Base-by-base conservation (phyloP, 2,888 invertebrate genomes). In the Tiphia femorata region DNA sequence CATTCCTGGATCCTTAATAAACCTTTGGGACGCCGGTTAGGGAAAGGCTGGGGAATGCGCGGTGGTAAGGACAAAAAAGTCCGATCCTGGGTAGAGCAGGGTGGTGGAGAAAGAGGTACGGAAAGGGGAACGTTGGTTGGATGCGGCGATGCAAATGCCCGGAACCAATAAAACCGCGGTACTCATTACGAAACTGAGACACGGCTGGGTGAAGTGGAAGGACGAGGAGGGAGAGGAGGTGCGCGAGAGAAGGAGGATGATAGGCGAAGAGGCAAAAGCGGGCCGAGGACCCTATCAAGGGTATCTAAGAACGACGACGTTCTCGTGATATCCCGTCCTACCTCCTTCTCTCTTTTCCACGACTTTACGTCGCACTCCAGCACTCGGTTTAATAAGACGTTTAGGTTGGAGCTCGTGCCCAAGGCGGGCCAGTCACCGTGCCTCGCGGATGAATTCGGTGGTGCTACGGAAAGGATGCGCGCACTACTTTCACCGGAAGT, bases 121-220 rank as follows among this genome's bases (percentile, higher is more conserved):
- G 10, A n/a, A 20, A 12, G 12, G 2, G 21, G 6, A 21, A 41
- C 8, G 20, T 8, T 10, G 38, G 6, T 23, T 21, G n/a, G n/a
- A n/a, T n/a, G n/a, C n/a, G n/a, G 51, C 37, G 47, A 64, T 56
- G 64, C 56, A 65, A 70, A 70, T 64, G 47, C 49, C n/a, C 46
- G 48, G 46, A 58, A 62, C 62, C 54, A 61, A 59, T 59, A 49
- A 56, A 62, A 58, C 58, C 47, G 43, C 35, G 52, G 44, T 27
- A 47, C 54, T 69, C 59, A 47, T 68, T 64, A 64, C 47, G 64
- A 57, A 57, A 64, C 56, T 41, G 57, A 46, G 52, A 41, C 50
- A 44, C 27, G 33, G 42, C 47, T 29, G 49, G 19, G 30, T 33
- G 37, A 20, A 19, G 21, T n/a, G 25, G 38, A 5, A 14, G 10